Conservation (phyloP, 2,888 invertebrate species). For the Herminia tarsipennalis region DNA sequence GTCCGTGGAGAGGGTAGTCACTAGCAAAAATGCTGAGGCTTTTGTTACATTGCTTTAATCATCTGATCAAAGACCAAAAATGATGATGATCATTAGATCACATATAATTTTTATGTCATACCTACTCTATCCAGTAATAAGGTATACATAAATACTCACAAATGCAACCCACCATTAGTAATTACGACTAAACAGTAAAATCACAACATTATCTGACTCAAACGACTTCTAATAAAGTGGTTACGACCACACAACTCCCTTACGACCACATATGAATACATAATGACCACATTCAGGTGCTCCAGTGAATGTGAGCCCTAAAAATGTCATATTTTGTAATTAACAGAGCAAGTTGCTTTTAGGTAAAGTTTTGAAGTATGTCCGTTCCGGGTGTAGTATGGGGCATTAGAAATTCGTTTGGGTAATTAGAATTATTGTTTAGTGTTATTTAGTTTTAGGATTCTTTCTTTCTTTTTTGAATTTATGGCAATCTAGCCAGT, state of each 20-base stretch:
- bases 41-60: no score
- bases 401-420: conserved; percentile 6
- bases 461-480: no score
- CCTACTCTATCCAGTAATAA: no score
- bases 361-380: conserved; percentile 30
- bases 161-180: no score
- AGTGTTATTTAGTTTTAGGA: conserved; percentile 12
- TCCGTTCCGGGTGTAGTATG: conserved; percentile 21
- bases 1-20: no score
- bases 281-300: not conserved
- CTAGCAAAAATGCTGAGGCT: no score
- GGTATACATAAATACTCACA: no score
- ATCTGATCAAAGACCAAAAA: no score
- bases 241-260: conserved; percentile 1
- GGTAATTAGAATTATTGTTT: conserved; percentile 25
- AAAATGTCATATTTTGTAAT: conserved; percentile 33
- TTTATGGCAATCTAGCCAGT: no score
- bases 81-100: no score
- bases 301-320: not conserved
- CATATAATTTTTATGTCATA: no score
- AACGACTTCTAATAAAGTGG: not conserved
- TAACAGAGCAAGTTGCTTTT: conserved; percentile 30
- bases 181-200: not conserved
- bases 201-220: not conserved
- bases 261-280: no score